These are phyloP conservation scores for Clarias magur DNA, from an alignment of 2,113 vertebrate species.

Conservation along the genomic window DNA sequence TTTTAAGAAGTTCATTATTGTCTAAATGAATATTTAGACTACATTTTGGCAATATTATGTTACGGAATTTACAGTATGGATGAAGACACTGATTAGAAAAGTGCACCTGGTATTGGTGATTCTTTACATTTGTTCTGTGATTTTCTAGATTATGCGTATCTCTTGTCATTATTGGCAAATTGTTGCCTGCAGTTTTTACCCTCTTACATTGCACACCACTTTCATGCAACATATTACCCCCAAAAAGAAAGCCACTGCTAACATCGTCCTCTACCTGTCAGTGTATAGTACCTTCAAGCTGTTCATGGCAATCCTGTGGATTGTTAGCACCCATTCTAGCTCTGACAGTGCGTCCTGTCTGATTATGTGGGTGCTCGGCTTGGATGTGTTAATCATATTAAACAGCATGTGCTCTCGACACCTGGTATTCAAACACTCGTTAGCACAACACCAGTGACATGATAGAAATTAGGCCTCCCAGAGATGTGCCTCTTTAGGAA, in stretches of 20 bases:
- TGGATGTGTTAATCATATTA: constrained; percentile 34
- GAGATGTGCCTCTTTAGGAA: not conserved
- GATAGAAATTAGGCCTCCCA: not conserved
- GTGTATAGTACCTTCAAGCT: not conserved
- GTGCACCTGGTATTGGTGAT: not conserved
- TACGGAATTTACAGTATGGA: not conserved
- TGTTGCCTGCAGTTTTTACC: constrained; percentile 20
- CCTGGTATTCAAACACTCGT: not conserved
- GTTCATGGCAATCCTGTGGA: not conserved
- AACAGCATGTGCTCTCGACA: constrained; percentile 12
- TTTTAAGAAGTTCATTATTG: not conserved
- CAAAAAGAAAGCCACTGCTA: not conserved
- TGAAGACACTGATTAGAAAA: not conserved
- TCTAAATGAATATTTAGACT: not conserved
- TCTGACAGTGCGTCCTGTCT: constrained; percentile 55
- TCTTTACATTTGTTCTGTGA: not conserved
- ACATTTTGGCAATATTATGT: not conserved
- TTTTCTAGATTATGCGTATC: not conserved
- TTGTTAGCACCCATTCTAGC: constrained; percentile 33
- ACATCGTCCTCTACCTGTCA: not conserved
- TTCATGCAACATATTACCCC: not conserved
- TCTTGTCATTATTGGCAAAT: not conserved
- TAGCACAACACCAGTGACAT: constrained; percentile 4
- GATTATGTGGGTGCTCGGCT: constrained; percentile 44
- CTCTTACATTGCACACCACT: not conserved